Evolutionary conservation across 2,113 vertebrate genomes (phyloP), one percentile per base, ranked within the genome.

Genomic region (Apus apus): DNA sequence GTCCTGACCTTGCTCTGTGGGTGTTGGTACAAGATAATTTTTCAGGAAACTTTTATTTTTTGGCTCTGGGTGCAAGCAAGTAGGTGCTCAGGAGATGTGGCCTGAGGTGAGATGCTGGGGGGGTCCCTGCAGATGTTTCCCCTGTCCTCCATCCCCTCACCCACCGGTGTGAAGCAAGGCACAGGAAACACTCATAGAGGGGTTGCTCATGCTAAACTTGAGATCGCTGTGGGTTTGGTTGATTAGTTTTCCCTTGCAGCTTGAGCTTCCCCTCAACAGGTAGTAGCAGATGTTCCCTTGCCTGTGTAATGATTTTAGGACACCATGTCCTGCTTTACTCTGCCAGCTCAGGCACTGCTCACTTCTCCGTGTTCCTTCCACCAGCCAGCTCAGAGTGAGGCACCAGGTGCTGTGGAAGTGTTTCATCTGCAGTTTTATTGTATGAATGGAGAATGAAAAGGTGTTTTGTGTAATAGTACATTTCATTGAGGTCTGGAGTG

Each of bases 321-420:
- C 30, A 8, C 19, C 45, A 6, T 5, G 54, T 30, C 2, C 19
- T 20, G 34, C 11, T 48, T 56, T 4, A 11, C 15, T 1, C 10
- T 20, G 30, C 53, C 51, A 53, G 27, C 6, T 9, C 36, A 9
- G 45, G 67, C 81, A 25, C 13, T 0, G 15, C 45, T 4, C 2
- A 3, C 38, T 29, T 13, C 43, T 15, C 1, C 3, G 3, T 3
- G 20, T 11, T 34, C 10, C 40, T 27, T 5, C 5, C 7, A 0
- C 4, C 54, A 18, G 32, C 16, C 43, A 5, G 20, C 23, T 12
- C 45, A 36, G 12, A 30, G 74, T 61, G 11, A 32, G 62, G 74
- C 25, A 2, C 19, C 26, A 48, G 6, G 27, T 3, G 61, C 82
- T 5, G 56, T 32, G 6, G 12, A 4, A 0, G 29, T 1, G 0